A percentile compares a stretch with the other conserved stretches of the same genome.
phyloP scores from a whole-genome alignment of 1,140 invertebrate genomes.

The Ganaspis sp. region DNA sequence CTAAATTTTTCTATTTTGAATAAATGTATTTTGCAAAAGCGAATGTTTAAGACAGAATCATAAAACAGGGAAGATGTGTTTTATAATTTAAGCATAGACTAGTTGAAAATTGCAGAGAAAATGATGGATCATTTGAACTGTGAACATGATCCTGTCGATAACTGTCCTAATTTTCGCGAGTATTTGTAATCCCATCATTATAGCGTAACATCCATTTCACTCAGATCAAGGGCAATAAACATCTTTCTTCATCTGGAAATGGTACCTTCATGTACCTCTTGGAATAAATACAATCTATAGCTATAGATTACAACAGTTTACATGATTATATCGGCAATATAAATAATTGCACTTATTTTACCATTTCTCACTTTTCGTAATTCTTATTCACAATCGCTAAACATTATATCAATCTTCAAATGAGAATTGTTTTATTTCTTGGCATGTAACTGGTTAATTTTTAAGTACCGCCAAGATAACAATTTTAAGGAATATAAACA shows the following conservation, averaged over 20 bases:
- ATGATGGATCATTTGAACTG: background rate
- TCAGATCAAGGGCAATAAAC: background rate
- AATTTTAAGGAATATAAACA: too few species aligned
- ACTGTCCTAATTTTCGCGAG: background rate
- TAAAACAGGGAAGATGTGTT: background rate
- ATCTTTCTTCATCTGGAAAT: background rate
- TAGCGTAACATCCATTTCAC: background rate
- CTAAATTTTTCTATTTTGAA: too few species aligned
- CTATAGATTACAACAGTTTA: constrained; percentile 9
- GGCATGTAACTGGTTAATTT: background rate
- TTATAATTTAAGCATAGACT: background rate
- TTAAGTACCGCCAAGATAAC: too few species aligned
- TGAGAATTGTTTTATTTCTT: background rate
- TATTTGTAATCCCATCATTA: constrained; percentile 2
- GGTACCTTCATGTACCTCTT: background rate
- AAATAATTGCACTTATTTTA: constrained; percentile 21
- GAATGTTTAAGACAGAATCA: too few species aligned
- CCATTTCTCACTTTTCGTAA: constrained; percentile 25
- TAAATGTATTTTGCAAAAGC: too few species aligned
- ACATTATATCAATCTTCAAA: constrained; percentile 12
- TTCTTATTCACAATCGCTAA: constrained; percentile 4
- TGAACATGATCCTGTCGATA: background rate
- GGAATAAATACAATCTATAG: background rate
- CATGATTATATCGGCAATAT: constrained; percentile 20
- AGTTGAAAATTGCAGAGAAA: background rate